Conservation (phyloP, 2,797 vertebrate species). For the Vipera ursinii region DNA sequence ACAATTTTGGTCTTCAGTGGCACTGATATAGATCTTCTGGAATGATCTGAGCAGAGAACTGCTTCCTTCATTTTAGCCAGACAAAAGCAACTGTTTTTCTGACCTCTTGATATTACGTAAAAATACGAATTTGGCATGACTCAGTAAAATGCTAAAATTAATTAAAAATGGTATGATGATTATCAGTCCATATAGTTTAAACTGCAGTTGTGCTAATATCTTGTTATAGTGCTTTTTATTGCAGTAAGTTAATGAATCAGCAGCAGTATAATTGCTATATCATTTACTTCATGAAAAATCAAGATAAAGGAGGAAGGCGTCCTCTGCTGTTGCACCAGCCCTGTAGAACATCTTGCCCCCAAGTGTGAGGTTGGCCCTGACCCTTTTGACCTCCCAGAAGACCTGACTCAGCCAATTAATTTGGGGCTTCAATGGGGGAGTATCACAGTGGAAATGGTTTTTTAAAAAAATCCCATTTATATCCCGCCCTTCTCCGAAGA, state of each 20-base stretch:
- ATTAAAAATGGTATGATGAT: not conserved
- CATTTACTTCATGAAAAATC: conserved; percentile 2
- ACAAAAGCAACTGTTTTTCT: not conserved
- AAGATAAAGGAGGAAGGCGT: not conserved
- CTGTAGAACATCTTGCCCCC: not conserved
- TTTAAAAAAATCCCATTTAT: too few species aligned
- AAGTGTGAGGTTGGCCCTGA: not conserved
- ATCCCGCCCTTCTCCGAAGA: too few species aligned
- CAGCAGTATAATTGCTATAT: not conserved
- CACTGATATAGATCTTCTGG: not conserved
- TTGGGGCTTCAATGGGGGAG: not conserved
- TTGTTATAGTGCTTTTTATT: conserved; percentile 4
- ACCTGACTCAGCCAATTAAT: not conserved
- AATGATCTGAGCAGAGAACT: not conserved
- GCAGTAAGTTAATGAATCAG: conserved; percentile 4
- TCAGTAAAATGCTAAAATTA: not conserved
- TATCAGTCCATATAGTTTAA: not conserved
- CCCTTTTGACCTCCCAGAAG: not conserved
- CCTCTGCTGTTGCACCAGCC: too few species aligned
- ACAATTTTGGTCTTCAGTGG: not conserved
- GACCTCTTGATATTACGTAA: not conserved
- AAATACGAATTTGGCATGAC: not conserved
- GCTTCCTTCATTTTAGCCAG: not conserved
- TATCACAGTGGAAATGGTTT: not conserved
- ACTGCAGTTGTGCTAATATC: not conserved